Evolutionary conservation across 2,113 vertebrate species (phyloP), one percentile per base, ranked within the genome.

Genomic region (Cathartes aura): DNA sequence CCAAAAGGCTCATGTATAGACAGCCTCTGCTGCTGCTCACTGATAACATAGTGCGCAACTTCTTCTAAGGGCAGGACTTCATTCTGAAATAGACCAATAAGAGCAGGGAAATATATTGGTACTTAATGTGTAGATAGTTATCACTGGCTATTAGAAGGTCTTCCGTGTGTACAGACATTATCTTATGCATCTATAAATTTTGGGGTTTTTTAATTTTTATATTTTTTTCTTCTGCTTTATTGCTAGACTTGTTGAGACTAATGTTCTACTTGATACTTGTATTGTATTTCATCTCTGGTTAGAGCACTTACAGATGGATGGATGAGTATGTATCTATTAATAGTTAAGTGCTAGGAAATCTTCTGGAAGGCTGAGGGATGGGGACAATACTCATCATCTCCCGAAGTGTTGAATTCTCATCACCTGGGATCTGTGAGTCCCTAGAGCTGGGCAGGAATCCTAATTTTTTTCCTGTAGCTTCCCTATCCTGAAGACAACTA

Each of bases 121-220:
- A 27, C 48, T 60, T 72, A 48, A 29, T 6, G 6, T 24, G 7
- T 60, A 47, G 58, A 17, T 50, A 26, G 5, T 43, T 94, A 36
- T 13, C 36, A 29, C 17, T 48, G 42, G 14, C 42, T 83, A 21
- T 74, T 48, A 82, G 47, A 81, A 72, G 15, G n/a, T 2, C 2
- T 74, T 78, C 20, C 1, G 2, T 30, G 4, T 63, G 13, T 82
- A 12, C 2, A 20, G 38, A 5, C 6, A 18, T 75, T 60, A 29
- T 38, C 11, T 83, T 29, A 26, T 8, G 7, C 5, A 36, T 52
- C n/a, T 59, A 8, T 45, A 22, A 23, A 34, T 30, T 14, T n/a
- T 20, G 8, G 9, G 6, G 0, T 3, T 14, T 38, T 30, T 53
- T 12, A 16, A 8, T 7, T 34, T 50, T 42, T 22, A 3, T 34